These are phyloP conservation scores for Euzophera pinguis DNA, from an alignment of 2,888 invertebrate species.

Conservation along the genomic window DNA sequence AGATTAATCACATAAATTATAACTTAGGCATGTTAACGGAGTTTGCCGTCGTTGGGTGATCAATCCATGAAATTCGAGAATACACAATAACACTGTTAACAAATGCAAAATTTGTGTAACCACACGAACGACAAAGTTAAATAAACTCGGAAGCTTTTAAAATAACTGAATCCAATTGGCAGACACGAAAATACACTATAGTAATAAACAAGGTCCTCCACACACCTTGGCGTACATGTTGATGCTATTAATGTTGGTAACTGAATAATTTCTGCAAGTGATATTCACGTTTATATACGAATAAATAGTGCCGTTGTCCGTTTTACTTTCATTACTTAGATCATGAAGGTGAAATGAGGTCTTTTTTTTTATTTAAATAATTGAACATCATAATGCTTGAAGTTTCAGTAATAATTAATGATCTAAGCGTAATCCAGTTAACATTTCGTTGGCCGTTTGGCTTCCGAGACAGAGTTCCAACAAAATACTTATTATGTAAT, in stretches of 20 bases:
- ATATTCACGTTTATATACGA: constrained; percentile 71
- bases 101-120: not conserved
- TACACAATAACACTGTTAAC: too few relatives aligned
- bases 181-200: not conserved
- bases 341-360: constrained; percentile 7
- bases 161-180: constrained; percentile 4
- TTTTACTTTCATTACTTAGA: constrained; percentile 64
- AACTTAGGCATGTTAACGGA: too few relatives aligned
- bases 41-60: too few relatives aligned
- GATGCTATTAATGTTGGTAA: constrained; percentile 67
- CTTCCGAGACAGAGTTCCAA: too few relatives aligned
- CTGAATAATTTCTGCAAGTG: constrained; percentile 68
- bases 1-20: too few relatives aligned
- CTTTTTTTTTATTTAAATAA: not conserved
- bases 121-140: not conserved
- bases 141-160: not conserved
- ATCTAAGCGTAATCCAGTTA: too few relatives aligned
- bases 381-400: not conserved
- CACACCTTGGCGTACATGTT: constrained; percentile 78
- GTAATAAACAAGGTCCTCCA: constrained; percentile 15
- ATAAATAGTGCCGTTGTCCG: constrained; percentile 39
- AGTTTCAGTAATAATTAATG: too few relatives aligned
- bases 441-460: too few relatives aligned
- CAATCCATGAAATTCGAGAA: too few relatives aligned
- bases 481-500: too few relatives aligned